phyloP scores from a whole-genome alignment of 2,797 vertebrate genomes.

The Perodicticus potto region DNA sequence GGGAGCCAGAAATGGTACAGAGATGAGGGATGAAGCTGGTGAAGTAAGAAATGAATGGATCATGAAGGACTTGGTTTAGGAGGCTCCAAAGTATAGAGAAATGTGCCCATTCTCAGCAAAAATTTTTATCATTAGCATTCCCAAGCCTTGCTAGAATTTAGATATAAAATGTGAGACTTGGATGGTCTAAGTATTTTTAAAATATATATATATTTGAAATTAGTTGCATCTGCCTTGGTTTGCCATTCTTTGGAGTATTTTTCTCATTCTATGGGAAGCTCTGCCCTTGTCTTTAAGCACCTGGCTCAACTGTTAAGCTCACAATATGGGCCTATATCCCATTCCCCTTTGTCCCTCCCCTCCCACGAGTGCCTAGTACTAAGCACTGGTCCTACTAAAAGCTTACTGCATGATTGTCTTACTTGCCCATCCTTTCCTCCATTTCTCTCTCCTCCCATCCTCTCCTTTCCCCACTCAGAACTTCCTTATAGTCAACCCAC shows the following conservation, averaged over 20 bases:
- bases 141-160: background rate
- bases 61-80: background rate
- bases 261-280: background rate
- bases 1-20: background rate
- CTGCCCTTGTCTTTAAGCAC: background rate
- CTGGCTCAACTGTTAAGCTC: background rate
- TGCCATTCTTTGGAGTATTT: background rate
- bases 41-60: background rate
- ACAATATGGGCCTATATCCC: fast-evolving
- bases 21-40: background rate
- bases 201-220: background rate
- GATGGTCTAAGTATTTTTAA: background rate
- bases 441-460: no score
- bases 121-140: background rate
- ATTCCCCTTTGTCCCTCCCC: background rate
- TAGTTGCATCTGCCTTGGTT: background rate
- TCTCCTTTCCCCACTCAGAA: background rate
- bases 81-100: background rate
- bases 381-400: background rate
- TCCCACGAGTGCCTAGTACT: background rate
- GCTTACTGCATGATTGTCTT: background rate
- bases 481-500: background rate
- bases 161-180: background rate
- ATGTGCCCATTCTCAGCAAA: background rate
- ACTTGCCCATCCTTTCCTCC: background rate